Evolutionary conservation across 2,888 invertebrate genomes (phyloP).

Genomic region (Drosophila merina): DNA sequence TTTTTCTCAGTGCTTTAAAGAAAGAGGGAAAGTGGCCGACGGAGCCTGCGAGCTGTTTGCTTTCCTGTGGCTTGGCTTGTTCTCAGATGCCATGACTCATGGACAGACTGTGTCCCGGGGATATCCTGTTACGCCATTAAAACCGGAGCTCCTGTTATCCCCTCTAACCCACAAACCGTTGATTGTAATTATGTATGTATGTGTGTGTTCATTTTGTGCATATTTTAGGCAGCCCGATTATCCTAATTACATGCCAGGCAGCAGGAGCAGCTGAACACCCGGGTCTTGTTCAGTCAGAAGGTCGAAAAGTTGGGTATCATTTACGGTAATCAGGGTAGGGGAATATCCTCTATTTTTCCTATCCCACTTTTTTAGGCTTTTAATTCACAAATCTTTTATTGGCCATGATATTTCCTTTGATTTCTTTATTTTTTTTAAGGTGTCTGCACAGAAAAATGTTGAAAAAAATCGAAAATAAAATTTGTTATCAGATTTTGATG

Average conservation of each 20-base stretch:
- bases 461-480: no score
- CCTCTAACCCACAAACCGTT: constrained; percentile 60
- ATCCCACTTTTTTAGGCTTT: not conserved
- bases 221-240: constrained; percentile 64
- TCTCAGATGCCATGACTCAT: constrained; percentile 61
- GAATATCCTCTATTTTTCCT: constrained; percentile 1
- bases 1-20: constrained; percentile 5
- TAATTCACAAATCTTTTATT: constrained; percentile 14
- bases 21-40: not conserved
- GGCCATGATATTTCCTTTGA: no score
- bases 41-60: constrained; percentile 34
- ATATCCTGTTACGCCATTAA: constrained; percentile 51
- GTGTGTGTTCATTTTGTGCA: constrained; percentile 52
- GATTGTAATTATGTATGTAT: constrained; percentile 46
- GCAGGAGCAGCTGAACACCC: no score
- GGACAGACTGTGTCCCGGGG: constrained; percentile 22
- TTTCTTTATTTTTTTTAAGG: no score
- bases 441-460: no score
- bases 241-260: constrained; percentile 65
- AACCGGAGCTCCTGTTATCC: constrained; percentile 26
- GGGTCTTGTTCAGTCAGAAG: not conserved
- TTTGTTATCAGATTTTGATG: no score
- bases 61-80: constrained; percentile 26
- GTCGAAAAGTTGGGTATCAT: not conserved
- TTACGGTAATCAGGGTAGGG: constrained; percentile 1